These are phyloP conservation scores for Toxotes lorentzi DNA, from an alignment of 2,797 vertebrate genomes.

Conservation along the genomic window DNA sequence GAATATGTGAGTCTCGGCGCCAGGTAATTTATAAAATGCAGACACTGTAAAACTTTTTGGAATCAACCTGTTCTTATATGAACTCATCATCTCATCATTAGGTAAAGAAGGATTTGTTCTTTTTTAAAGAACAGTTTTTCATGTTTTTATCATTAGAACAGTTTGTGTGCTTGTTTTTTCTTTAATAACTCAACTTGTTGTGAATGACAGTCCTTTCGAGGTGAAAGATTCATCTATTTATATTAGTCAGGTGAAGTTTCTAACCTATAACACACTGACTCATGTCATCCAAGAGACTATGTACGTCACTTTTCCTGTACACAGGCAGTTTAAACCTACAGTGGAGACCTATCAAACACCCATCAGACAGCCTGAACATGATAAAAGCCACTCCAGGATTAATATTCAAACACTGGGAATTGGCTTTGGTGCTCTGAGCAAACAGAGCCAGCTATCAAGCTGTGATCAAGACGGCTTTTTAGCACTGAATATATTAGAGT, in stretches of 20 bases:
- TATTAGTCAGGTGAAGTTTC: not conserved
- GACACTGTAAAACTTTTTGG: not conserved
- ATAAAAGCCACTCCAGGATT: conserved; percentile 76
- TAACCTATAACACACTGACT: not conserved
- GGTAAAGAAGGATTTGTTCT: not conserved
- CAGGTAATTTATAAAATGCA: not conserved
- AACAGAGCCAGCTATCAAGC: conserved; percentile 71
- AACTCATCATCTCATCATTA: conserved; percentile 1
- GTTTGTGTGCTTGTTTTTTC: not conserved
- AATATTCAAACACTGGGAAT: conserved; percentile 80
- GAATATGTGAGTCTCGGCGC: too few relatives aligned
- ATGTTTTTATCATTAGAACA: not conserved
- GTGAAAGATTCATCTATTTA: not conserved
- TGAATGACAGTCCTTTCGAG: not conserved
- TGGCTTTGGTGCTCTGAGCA: conserved; percentile 65
- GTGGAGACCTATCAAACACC: conserved; percentile 58
- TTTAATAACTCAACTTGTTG: not conserved
- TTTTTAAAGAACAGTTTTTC: not conserved
- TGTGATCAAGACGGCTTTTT: conserved; percentile 76
- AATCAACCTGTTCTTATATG: not conserved
- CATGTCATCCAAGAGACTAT: not conserved
- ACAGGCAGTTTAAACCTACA: conserved; percentile 28
- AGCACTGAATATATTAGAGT: conserved; percentile 68
- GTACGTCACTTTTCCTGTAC: not conserved
- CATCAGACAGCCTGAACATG: conserved; percentile 43